phyloP scores from a whole-genome alignment of 2,888 invertebrate species.

The Cryptus viduatorius region DNA sequence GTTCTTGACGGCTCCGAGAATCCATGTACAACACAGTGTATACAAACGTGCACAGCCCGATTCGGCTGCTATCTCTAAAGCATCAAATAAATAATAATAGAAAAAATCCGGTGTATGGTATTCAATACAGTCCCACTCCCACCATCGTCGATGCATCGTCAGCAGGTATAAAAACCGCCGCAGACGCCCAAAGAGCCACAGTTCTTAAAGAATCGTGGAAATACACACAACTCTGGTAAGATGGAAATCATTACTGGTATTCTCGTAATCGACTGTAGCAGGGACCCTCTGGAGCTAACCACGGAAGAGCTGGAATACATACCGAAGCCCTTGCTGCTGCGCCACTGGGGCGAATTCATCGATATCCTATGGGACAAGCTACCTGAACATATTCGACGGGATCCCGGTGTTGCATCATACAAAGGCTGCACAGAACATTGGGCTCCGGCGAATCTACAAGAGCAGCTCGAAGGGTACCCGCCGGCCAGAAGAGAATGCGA shows the following conservation, averaged over 20 bases:
- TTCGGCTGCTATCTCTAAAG: conserved; percentile 2
- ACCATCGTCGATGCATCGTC: neutral
- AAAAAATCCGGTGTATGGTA: neutral
- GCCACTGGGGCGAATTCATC: conserved; percentile 14
- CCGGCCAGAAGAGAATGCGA: neutral
- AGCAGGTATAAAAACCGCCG: neutral
- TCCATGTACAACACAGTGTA: neutral
- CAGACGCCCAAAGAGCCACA: neutral
- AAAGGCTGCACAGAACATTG: neutral
- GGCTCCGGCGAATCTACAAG: neutral
- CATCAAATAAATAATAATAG: neutral
- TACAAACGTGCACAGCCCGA: conserved; percentile 7
- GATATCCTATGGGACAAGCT: neutral
- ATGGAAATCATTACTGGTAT: neutral
- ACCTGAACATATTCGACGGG: neutral
- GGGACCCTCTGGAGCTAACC: neutral
- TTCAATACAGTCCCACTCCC: neutral
- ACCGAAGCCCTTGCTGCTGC: neutral
- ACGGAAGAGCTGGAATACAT: neutral
- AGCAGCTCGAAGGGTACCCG: neutral
- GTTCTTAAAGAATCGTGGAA: neutral
- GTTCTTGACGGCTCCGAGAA: neutral
- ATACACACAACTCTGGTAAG: neutral
- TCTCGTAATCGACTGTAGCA: neutral
- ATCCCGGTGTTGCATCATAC: neutral